phyloP scores from a whole-genome alignment of 2,888 invertebrate species.

The Drosophila bunnanda region DNA sequence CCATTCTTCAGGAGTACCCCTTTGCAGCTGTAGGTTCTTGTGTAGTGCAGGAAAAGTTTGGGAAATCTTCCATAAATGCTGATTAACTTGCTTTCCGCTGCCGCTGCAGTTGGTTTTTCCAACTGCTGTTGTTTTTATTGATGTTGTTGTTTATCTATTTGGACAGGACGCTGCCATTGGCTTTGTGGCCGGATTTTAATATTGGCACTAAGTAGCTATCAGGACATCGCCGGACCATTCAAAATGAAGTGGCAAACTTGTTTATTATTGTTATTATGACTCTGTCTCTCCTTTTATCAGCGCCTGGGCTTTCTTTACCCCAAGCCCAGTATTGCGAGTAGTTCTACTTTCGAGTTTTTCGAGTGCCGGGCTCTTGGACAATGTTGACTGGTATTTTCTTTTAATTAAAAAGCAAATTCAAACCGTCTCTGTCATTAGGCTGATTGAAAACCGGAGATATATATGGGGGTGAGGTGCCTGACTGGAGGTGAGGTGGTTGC shows the following conservation, averaged over 20 bases:
- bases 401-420: slow-evolving; percentile 77
- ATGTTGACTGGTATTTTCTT: slow-evolving; percentile 65
- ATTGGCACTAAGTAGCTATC: slow-evolving; percentile 74
- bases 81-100: slow-evolving; percentile 58
- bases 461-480: not conserved
- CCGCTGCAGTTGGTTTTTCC: slow-evolving; percentile 10
- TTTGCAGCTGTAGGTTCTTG: not conserved
- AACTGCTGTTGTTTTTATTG: slow-evolving; percentile 9
- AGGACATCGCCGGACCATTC: slow-evolving; percentile 64
- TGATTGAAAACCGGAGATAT: slow-evolving; percentile 67
- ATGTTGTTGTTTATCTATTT: slow-evolving; percentile 59
- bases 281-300: slow-evolving; percentile 54
- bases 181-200: slow-evolving; percentile 70
- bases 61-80: slow-evolving; percentile 68
- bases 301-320: slow-evolving; percentile 22
- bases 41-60: slow-evolving; percentile 29
- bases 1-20: not conserved
- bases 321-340: slow-evolving; percentile 34
- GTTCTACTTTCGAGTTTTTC: slow-evolving; percentile 39
- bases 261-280: slow-evolving; percentile 76
- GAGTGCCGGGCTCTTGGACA: slow-evolving; percentile 44
- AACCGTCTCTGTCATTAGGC: slow-evolving; percentile 67
- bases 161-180: slow-evolving; percentile 48
- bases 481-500: not conserved
- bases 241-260: slow-evolving; percentile 78